Evolutionary conservation across 2,797 vertebrate genomes (phyloP).

Genomic region (Sebastes jordani): DNA sequence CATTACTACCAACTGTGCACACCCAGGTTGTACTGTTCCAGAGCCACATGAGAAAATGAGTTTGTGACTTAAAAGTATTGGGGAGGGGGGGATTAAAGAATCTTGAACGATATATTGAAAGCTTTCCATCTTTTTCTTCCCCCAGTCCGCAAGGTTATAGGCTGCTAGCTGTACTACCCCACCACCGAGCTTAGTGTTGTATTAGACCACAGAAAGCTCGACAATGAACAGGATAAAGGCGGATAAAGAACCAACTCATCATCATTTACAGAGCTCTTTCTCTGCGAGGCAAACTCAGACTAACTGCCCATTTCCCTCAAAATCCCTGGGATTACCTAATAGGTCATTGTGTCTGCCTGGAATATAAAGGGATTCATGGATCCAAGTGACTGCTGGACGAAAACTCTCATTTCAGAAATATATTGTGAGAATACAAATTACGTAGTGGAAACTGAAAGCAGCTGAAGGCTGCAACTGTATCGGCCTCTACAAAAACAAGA

Average conservation of each 20-base stretch:
- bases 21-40: constrained; percentile 28
- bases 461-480: constrained; percentile 2
- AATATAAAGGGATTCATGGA: constrained; percentile 57
- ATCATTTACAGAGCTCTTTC: constrained; percentile 76
- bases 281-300: constrained; percentile 66
- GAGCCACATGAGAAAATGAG: constrained; percentile 47
- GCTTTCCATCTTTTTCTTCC: constrained; percentile 48
- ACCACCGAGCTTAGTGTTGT: constrained; percentile 50
- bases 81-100: constrained; percentile 26
- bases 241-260: constrained; percentile 75
- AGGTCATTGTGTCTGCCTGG: constrained; percentile 75
- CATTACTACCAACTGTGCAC: constrained; percentile 36
- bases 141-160: constrained; percentile 38
- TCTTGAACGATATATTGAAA: constrained; percentile 51
- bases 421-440: constrained; percentile 50
- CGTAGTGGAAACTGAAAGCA: constrained; percentile 31
- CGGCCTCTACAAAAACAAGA: neutral
- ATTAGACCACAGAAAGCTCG: constrained; percentile 62
- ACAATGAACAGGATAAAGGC: constrained; percentile 71
- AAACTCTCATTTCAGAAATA: constrained; percentile 46
- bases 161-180: constrained; percentile 26
- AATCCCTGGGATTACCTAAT: constrained; percentile 82
- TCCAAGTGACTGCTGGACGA: constrained; percentile 22
- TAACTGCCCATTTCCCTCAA: constrained; percentile 77
- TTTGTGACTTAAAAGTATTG: constrained; percentile 41